phyloP scores from a whole-genome alignment of 2,797 vertebrate genomes.

The Premnoplex brunnescens region DNA sequence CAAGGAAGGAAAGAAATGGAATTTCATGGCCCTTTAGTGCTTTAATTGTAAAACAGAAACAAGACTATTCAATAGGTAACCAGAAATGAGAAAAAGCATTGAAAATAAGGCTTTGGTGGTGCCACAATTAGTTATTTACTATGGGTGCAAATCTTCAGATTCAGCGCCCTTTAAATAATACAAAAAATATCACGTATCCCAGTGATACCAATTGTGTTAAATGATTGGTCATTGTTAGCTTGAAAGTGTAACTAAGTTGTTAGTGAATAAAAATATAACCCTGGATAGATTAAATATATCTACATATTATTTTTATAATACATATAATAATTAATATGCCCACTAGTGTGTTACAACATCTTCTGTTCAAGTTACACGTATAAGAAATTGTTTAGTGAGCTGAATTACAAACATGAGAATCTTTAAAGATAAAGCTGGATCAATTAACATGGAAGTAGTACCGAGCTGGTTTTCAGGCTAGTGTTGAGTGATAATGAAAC shows the following conservation, averaged over 20 bases:
- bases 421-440: not conserved
- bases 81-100: not conserved
- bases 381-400: not conserved
- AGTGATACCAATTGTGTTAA: not conserved
- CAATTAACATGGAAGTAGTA: not conserved
- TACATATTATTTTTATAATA: not conserved
- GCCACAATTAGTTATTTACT: not conserved
- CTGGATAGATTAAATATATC: not conserved
- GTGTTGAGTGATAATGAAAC: not conserved
- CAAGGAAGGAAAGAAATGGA: not conserved
- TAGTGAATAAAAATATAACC: not conserved
- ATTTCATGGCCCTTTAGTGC: not conserved
- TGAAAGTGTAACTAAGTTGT: not conserved
- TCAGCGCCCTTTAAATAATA: not conserved
- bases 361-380: not conserved
- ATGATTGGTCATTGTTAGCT: not conserved
- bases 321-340: not conserved
- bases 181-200: accelerated
- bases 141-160: not conserved
- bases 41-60: not conserved
- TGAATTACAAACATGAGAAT: not conserved
- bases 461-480: not conserved
- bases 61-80: not conserved
- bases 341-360: accelerated
- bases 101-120: not conserved